Base-by-base conservation (phyloP, 2,113 vertebrate species). In the Emydura subglobosa region DNA sequence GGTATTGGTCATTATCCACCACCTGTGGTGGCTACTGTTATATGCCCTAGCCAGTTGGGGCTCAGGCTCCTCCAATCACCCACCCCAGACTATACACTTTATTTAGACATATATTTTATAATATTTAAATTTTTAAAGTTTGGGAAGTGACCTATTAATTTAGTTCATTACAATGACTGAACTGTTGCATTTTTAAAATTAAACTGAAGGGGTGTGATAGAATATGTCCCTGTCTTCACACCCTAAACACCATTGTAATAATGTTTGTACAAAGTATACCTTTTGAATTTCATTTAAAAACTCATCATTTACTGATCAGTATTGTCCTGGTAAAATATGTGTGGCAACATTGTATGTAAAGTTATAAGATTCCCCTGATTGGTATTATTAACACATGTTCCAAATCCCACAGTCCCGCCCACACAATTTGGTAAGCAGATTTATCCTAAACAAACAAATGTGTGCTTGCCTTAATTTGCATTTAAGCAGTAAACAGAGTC, bases 1-100 rank as follows among this genome's bases (percentile, higher is more conserved):
- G 55, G 42, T 12, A 0, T 0, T 39, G 72, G 72, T 74, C 39
- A 44, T 11, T 74, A 74, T 74, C 72, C 22, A 74, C 31, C 55
- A 65, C 17, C 31, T 65, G 16, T 17, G 16, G 14, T 65, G 61
- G 31, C 14, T 65, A 31, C 31, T 85, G 8, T 85, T 93, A 87
- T 61, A 51, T 17, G 39, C 87, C 3, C 78, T 92, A 44, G 17
- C 16, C 82, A 34, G 5, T 21, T 82, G 79, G 31, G 79, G 31
- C 81, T 10, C 22, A 80, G 11, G 29, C 3, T 89, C 94, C 21
- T 86, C 42, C 10, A 6, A 44, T 29, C 87, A 85, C 21, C 11
- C 55, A 17, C 7, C 3, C 79, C 24, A 88, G 21, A 7, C 16
- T 79, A 5, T 5, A 51, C 5, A 47, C 42, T 49, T 79, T 34